These are phyloP conservation scores for Anabacerthia variegaticeps DNA, from an alignment of 2,797 vertebrate genomes.

Conservation along the genomic window DNA sequence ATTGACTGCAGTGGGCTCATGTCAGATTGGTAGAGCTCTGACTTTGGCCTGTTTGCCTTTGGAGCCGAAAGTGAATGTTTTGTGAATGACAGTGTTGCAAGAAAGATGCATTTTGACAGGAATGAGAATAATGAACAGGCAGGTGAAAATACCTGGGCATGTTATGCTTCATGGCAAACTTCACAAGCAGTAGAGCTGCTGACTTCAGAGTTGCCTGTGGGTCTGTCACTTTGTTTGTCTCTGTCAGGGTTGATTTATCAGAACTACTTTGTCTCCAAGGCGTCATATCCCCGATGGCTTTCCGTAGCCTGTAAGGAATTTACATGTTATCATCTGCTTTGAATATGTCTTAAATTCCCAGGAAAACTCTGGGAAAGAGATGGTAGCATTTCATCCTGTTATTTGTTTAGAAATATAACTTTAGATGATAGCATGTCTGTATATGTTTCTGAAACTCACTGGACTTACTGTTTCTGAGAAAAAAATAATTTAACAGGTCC, in stretches of 20 bases:
- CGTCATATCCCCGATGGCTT: neutral
- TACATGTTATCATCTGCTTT: neutral
- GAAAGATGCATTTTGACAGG: conserved; percentile 56
- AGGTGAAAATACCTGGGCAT: conserved; percentile 63
- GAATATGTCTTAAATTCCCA: neutral
- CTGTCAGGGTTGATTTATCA: conserved; percentile 36
- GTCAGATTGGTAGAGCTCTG: neutral
- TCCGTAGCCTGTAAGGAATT: conserved; percentile 26
- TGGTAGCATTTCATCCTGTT: neutral
- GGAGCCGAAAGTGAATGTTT: neutral
- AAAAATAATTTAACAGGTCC: neutral
- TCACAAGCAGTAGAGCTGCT: neutral
- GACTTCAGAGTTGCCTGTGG: conserved; percentile 38
- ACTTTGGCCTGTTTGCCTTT: conserved; percentile 10
- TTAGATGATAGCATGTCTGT: neutral
- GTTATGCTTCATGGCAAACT: conserved; percentile 36
- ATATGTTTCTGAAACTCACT: neutral
- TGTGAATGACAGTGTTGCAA: neutral
- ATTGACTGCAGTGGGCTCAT: neutral
- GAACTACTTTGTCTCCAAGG: conserved; percentile 38
- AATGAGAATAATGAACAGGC: conserved; percentile 42
- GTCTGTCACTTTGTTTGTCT: conserved; percentile 16
- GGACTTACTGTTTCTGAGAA: neutral
- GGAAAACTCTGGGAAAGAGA: neutral
- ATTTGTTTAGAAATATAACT: neutral